These are phyloP conservation scores for Elegia similella DNA, from an alignment of 2,888 invertebrate species.

Conservation along the genomic window DNA sequence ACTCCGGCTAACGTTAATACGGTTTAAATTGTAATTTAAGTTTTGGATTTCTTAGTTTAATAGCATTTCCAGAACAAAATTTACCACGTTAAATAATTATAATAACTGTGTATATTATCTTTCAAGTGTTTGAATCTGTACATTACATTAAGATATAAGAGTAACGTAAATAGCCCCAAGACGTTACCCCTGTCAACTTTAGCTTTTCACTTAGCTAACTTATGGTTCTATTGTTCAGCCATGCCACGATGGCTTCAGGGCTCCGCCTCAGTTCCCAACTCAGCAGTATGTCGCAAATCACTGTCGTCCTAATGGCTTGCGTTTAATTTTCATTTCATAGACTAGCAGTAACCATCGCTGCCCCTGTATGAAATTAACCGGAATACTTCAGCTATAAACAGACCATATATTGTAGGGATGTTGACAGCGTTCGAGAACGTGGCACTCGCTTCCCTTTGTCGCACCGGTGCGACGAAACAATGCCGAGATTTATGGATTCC, in stretches of 20 bases:
- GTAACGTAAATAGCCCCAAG: constrained; percentile 56
- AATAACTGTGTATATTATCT: constrained; percentile 36
- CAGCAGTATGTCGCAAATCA: constrained; percentile 32
- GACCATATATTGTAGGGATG: constrained; percentile 21
- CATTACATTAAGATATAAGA: constrained; percentile 29
- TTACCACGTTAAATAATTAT: too few species aligned
- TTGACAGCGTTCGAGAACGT: constrained; percentile 35
- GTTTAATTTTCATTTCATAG: constrained; percentile 24
- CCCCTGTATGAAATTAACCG: constrained; percentile 7
- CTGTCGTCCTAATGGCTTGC: constrained; percentile 29
- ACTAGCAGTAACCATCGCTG: constrained; percentile 13
- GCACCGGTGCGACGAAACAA: constrained; percentile 54
- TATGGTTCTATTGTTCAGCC: constrained; percentile 61
- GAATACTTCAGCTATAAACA: constrained; percentile 13
- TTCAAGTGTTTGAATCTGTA: background rate
- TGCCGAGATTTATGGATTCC: constrained; percentile 54
- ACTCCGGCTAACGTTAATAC: constrained; percentile 43
- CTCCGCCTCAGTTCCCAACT: constrained; percentile 20
- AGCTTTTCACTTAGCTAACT: constrained; percentile 64
- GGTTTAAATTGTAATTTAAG: constrained; percentile 47
- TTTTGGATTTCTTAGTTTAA: constrained; percentile 30
- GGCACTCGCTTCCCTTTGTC: constrained; percentile 43
- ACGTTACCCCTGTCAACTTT: constrained; percentile 65
- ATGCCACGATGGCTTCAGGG: constrained; percentile 35
- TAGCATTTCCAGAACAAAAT: too few species aligned